phyloP scores from a whole-genome alignment of 2,888 invertebrate genomes.

The Eupithecia subumbrata region DNA sequence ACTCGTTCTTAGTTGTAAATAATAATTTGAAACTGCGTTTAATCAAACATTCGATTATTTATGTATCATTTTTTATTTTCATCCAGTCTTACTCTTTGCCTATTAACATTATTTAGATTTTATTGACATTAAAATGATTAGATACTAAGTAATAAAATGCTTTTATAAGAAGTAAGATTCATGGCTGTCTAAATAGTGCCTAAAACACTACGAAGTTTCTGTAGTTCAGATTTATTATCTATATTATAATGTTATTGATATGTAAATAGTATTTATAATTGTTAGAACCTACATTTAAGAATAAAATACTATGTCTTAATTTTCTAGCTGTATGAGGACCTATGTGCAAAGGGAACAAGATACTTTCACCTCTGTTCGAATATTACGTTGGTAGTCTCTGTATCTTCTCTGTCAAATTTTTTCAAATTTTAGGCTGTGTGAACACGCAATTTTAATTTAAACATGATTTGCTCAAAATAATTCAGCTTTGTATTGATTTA shows the following conservation, averaged over 20 bases:
- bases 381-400: background rate
- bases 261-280: conserved; percentile 72
- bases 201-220: conserved; percentile 84
- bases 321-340: conserved; percentile 28
- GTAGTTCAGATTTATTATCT: conserved; percentile 79
- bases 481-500: background rate
- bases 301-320: conserved; percentile 55
- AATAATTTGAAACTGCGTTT: conserved; percentile 15
- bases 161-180: conserved; percentile 82
- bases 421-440: background rate
- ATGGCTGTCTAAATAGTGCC: conserved; percentile 85
- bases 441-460: background rate
- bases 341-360: conserved; percentile 79
- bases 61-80: conserved; percentile 1
- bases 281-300: conserved; percentile 47
- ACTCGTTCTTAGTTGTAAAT: conserved; percentile 14
- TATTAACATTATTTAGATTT: conserved; percentile 75
- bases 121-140: conserved; percentile 74
- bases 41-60: conserved; percentile 8
- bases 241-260: conserved; percentile 65
- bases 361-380: conserved; percentile 25
- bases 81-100: conserved; percentile 75
- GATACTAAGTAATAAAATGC: conserved; percentile 61
- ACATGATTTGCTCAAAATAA: background rate
- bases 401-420: background rate